Base-by-base conservation (phyloP, 37 sponge, comb jelly and placozoan genomes). In the Trichoplax adhaerens region DNA sequence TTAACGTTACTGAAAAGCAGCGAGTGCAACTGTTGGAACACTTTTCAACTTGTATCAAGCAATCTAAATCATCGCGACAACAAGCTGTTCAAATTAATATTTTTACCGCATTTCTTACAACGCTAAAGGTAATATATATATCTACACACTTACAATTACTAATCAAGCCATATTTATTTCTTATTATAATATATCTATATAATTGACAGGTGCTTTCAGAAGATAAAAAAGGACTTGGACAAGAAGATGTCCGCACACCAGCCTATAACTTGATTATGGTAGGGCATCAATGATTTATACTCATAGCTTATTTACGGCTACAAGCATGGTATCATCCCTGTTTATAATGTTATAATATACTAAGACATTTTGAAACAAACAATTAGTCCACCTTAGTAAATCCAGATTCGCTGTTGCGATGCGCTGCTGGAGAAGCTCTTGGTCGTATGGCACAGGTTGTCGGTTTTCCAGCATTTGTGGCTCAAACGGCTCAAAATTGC, bases 61-160 rank as follows among this genome's bases (percentile, higher is more conserved):
- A 81, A 70, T 86, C 88, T 56, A 98, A 91, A 77, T 75, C 84
- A 2, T 62, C 75, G 4, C 74, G 85, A 50, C 90, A 84, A 65
- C 87, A 79, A 56, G 83, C 85, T 58, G 78, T 98, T 52, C 93
- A 87, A 72, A 84, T 92, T 76, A 98, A 98, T 72, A 84, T 98
- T 55, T 82, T 98, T 74, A 85, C 93, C 4, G 87, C 93, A 46
- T 86, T 83, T 69, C 78, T 98, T 48, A 77, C 88, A n/a, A 90
- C 90, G 57, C 81, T 98, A 54, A 88, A 87, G 82, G 85, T 77
- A 8, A 77, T 73, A 29, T 29, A 29, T 29, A 29, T 29, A 29
- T 29, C 29, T 29, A 29, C 29, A 29, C 29, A 29, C 29, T 29
- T 29, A 29, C 29, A 29, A 29, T 29, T 29, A 29, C 29, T 29